Conservation (phyloP, 2,888 invertebrate genomes). For the Cepaea hortensis region DNA sequence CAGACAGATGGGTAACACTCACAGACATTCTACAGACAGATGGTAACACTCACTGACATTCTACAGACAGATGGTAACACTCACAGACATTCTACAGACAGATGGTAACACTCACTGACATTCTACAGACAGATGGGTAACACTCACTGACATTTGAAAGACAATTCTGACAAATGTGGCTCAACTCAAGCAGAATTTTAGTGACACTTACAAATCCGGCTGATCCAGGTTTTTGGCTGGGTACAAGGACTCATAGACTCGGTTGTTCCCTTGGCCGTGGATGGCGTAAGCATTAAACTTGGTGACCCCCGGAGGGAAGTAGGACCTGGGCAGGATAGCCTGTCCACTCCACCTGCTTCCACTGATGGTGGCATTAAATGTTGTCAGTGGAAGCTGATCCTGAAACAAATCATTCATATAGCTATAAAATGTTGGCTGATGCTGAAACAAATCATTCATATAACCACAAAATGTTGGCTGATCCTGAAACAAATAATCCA, state of each 20-base stretch:
- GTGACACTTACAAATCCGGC: constrained; percentile 77
- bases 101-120: too few relatives aligned
- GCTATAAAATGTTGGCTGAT: background rate
- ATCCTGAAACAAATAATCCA: too few relatives aligned
- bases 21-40: too few relatives aligned
- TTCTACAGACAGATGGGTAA: too few relatives aligned
- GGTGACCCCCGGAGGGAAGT: constrained; percentile 77
- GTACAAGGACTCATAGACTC: constrained; percentile 77
- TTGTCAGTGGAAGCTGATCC: constrained; percentile 74
- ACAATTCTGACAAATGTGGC: too few relatives aligned
- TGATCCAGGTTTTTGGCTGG: constrained; percentile 74
- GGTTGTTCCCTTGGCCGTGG: constrained; percentile 76
- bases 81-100: too few relatives aligned
- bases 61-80: too few relatives aligned
- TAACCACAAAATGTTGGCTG: background rate
- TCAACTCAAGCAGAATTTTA: background rate
- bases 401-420: constrained; percentile 50
- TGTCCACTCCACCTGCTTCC: constrained; percentile 75
- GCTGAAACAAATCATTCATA: background rate
- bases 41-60: too few relatives aligned
- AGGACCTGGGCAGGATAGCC: constrained; percentile 77
- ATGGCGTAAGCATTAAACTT: constrained; percentile 79
- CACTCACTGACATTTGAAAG: too few relatives aligned
- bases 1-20: too few relatives aligned
- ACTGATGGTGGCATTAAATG: constrained; percentile 60